These are phyloP conservation scores for Epirrhoe alternata DNA, from an alignment of 2,888 invertebrate species.

Conservation along the genomic window DNA sequence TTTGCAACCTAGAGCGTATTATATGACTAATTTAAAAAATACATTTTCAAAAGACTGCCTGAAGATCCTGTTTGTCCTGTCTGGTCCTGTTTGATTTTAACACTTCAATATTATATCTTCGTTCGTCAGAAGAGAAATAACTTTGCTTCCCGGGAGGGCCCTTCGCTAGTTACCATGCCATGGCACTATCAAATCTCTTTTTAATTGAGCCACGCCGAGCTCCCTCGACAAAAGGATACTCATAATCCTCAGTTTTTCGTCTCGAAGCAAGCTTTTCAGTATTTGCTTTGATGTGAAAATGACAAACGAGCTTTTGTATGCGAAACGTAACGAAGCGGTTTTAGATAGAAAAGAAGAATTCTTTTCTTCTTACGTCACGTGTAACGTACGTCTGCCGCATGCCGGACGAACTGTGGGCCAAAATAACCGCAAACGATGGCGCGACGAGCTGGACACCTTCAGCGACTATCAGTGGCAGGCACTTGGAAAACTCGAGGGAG, in stretches of 20 bases:
- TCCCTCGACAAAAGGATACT: slow-evolving; percentile 41
- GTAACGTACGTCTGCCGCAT: too few species aligned
- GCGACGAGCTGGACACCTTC: too few species aligned
- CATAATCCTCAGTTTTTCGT: slow-evolving; percentile 40
- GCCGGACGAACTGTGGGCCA: too few species aligned
- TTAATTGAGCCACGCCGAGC: slow-evolving; percentile 45
- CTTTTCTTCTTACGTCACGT: not conserved
- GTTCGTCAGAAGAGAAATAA: not conserved
- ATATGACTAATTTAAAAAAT: too few species aligned
- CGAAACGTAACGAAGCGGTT: slow-evolving; percentile 15
- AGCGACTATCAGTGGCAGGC: too few species aligned
- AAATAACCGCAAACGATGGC: too few species aligned
- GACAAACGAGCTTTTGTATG: slow-evolving; percentile 25
- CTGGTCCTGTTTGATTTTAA: too few species aligned
- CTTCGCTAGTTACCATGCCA: not conserved
- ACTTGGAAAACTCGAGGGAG: too few species aligned
- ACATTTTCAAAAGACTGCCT: too few species aligned
- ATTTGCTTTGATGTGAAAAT: slow-evolving; percentile 29
- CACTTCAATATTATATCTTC: too few species aligned
- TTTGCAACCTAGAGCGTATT: too few species aligned
- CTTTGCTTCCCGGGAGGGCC: not conserved
- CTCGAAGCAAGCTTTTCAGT: slow-evolving; percentile 30
- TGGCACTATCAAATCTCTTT: slow-evolving; percentile 41
- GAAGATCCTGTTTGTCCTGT: too few species aligned
- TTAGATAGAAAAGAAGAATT: slow-evolving; percentile 8